Evolutionary conservation across 2,888 invertebrate genomes (phyloP), one percentile per base, ranked within the genome.

Genomic region (Rutpela maculata): DNA sequence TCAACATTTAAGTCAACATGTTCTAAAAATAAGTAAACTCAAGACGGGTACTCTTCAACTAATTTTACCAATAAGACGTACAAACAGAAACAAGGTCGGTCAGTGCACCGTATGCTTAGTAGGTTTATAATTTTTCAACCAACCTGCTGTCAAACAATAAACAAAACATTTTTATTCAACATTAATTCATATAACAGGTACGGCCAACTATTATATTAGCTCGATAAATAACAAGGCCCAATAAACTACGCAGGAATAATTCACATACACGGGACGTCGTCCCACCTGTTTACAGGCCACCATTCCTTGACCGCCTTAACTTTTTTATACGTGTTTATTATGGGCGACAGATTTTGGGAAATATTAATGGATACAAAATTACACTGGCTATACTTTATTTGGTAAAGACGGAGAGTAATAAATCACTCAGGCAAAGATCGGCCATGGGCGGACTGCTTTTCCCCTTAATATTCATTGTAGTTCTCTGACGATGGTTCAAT

Each of bases 51-150:
- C 62, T 63, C 62, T 31, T 19, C n/a, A 35, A 17, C 17, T 63
- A 63, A 35, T 63, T 63, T 63, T 35, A 35, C 15, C 35, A 35
- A 63, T 63, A 35, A 26, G 10, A 17, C 11, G 18, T n/a, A 63
- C 35, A 63, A 62, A 62, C n/a, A 62, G 15, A 15, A 63, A 35
- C 62, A 63, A 63, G 62, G 62, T 17, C 62, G 62, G 62, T 63
- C 62, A 35, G n/a, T 63, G 62, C 17, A 31, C 31, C 26, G 15
- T n/a, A 1, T 22, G 11, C 2, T 62, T 62, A 62, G n/a, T 62
- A 18, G 17, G 35, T 35, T 17, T 11, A 35, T 35, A 63, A 35
- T 35, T 63, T 62, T 62, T 63, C 35, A 63, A 63, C 35, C 9
- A 31, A 31, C 62, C 9, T 17, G n/a, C 35, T 17, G 18, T n/a